phyloP scores from a whole-genome alignment of 2,113 vertebrate species.

The Engystomops pustulosus region DNA sequence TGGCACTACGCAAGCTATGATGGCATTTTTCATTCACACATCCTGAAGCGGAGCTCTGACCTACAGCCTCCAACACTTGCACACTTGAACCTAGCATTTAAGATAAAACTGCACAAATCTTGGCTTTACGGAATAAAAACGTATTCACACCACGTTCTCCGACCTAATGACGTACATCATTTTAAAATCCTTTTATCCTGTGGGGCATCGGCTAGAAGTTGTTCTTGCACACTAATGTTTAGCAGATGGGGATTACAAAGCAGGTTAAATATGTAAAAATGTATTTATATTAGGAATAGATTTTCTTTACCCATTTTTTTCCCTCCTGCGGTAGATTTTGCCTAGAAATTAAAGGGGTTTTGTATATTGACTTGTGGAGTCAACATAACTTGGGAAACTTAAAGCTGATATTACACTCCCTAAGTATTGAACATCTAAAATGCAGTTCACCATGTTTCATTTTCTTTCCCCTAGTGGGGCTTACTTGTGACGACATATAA shows the following conservation, averaged over 20 bases:
- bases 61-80: not conserved
- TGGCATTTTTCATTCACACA: not conserved
- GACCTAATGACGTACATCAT: not conserved
- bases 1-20: not conserved
- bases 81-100: not conserved
- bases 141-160: not conserved
- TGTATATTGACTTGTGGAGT: not conserved
- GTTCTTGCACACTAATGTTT: not conserved
- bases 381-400: not conserved
- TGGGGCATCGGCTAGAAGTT: not conserved
- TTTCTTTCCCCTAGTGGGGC: too few relatives aligned
- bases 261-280: too few relatives aligned
- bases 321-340: not conserved
- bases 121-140: not conserved
- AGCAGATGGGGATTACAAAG: too few relatives aligned
- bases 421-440: not conserved
- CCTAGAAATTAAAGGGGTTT: not conserved
- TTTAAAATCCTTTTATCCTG: too few relatives aligned
- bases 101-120: not conserved
- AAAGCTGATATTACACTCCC: not conserved
- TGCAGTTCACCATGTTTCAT: not conserved
- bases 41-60: not conserved
- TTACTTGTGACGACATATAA: not conserved
- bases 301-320: not conserved
- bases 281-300: too few relatives aligned